phyloP scores from a whole-genome alignment of 1,140 invertebrate genomes.

The Micrasema minimum region DNA sequence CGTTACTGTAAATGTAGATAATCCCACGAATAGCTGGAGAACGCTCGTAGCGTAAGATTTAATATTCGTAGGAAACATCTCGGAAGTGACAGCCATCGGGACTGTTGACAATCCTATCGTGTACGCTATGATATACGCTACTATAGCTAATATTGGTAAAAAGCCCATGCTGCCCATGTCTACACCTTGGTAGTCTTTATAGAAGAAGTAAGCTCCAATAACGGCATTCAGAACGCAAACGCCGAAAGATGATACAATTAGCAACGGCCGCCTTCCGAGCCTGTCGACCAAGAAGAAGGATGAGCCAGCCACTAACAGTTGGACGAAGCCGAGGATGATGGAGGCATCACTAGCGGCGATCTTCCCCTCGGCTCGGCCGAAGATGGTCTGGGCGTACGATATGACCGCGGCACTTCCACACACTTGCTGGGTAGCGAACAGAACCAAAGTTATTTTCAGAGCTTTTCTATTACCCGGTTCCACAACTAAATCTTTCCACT shows the following conservation, averaged over 20 bases:
- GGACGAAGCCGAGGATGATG: conserved; percentile 75
- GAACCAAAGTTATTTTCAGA: conserved; percentile 68
- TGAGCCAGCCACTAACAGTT: conserved; percentile 72
- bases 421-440: conserved; percentile 80
- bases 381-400: conserved; percentile 79
- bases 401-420: conserved; percentile 79
- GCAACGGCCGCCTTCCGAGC: conserved; percentile 75
- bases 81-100: conserved; percentile 77
- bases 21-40: conserved; percentile 76
- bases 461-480: conserved; percentile 74
- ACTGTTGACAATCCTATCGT: conserved; percentile 77
- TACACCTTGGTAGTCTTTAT: conserved; percentile 56
- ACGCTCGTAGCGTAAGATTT: conserved; percentile 77
- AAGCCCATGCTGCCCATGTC: conserved; percentile 62
- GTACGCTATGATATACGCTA: conserved; percentile 77
- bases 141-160: conserved; percentile 74
- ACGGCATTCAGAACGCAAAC: conserved; percentile 67
- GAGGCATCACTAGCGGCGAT: conserved; percentile 67
- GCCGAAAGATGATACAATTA: conserved; percentile 71
- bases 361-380: conserved; percentile 66
- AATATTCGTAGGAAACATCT: conserved; percentile 78
- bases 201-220: conserved; percentile 71
- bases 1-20: conserved; percentile 79
- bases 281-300: conserved; percentile 76
- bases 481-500: conserved; percentile 69